Evolutionary conservation across 2,113 vertebrate genomes (phyloP), one percentile per base, ranked within the genome.

Genomic region (Anolis carolinensis): DNA sequence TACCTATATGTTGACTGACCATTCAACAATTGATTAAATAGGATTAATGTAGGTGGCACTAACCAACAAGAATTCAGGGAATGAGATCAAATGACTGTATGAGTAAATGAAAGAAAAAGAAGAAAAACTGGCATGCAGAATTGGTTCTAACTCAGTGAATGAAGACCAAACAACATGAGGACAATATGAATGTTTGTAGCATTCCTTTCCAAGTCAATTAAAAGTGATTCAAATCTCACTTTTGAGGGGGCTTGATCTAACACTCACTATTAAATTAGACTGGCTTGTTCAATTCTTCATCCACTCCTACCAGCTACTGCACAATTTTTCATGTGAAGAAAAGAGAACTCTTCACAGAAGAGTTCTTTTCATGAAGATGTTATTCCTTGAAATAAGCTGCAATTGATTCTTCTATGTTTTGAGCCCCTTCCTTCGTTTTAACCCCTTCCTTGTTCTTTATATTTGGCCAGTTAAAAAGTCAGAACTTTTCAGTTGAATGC

Each of bases 401-500:
- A 80, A 52, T 36, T 81, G 27, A 5, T 4, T 70, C 5, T 80
- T 86, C 70, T 67, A 9, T 23, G 21, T 48, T 52, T 72, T 48
- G 7, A 77, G 11, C 27, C 18, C 72, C 25, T 21, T 71, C 44
- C n/a, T 74, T 48, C 65, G 9, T 2, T 2, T 50, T 87, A 74
- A 63, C 50, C 23, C 70, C 70, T 39, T 74, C 36, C 21, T 10
- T 55, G 65, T 75, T 18, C 30, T 62, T n/a, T 68, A 63, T 82
- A n/a, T 30, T 13, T 82, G 83, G 34, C 11, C 6, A 77, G 3
- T 76, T 67, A 78, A 55, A 85, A 72, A 74, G 13, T 59, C 39
- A 3, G 81, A 9, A 79, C 4, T 85, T 44, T 90, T 88, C 65
- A 73, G 36, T 82, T 91, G 86, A 82, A 21, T 10, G 71, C 1